phyloP scores from a whole-genome alignment of 2,797 vertebrate genomes.

The Gallinago nigripennis region DNA sequence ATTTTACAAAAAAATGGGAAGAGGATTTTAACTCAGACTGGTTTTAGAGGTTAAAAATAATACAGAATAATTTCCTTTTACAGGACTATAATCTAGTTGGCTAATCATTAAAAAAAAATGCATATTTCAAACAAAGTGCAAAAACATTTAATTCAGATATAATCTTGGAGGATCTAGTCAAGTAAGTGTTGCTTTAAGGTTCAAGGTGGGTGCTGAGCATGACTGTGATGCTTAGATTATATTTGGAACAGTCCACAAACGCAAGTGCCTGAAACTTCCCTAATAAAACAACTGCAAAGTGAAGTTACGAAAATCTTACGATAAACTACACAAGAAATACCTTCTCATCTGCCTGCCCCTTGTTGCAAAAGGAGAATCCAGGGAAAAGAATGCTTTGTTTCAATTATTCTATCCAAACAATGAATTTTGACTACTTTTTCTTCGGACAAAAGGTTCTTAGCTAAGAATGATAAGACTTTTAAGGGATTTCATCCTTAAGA shows the following conservation, averaged over 20 bases:
- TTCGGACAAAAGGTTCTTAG: background rate
- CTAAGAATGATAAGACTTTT: background rate
- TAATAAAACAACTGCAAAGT: background rate
- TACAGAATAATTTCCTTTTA: background rate
- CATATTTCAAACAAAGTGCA: background rate
- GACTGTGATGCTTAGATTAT: background rate
- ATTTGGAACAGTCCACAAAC: background rate
- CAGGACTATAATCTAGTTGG: background rate
- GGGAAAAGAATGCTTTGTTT: background rate
- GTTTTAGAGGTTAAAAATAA: background rate
- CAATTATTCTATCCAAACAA: background rate
- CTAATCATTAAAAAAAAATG: background rate
- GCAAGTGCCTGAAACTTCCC: background rate
- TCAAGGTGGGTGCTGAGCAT: background rate
- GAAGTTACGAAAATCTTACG: background rate
- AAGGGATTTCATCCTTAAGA: background rate
- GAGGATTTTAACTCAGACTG: background rate
- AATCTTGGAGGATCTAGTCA: background rate
- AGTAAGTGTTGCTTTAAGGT: background rate
- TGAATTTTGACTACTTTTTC: background rate
- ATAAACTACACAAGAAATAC: background rate
- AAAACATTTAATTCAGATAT: background rate
- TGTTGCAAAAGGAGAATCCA: background rate
- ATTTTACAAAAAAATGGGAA: background rate
- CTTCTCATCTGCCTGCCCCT: background rate